Evolutionary conservation across 2,888 invertebrate species (phyloP).

Genomic region (Dioctria linearis): DNA sequence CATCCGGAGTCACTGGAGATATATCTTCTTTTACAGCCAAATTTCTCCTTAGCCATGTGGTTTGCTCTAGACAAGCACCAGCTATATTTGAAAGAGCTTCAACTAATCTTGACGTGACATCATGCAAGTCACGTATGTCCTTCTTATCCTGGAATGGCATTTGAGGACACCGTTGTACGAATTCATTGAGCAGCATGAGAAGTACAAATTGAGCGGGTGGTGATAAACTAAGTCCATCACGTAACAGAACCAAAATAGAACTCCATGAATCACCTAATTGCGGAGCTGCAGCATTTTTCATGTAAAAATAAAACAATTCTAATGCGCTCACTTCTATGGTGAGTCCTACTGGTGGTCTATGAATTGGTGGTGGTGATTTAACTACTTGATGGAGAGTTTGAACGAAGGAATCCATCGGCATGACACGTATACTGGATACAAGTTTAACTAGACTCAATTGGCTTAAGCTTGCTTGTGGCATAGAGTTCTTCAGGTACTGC

Average conservation of each 20-base stretch:
- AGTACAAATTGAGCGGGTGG: conserved; percentile 86
- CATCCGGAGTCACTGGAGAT: conserved; percentile 70
- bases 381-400: conserved; percentile 87
- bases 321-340: conserved; percentile 85
- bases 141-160: conserved; percentile 83
- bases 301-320: conserved; percentile 85
- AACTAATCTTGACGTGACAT: conserved; percentile 81
- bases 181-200: conserved; percentile 85
- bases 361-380: conserved; percentile 80
- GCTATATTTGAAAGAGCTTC: conserved; percentile 88
- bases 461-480: conserved; percentile 76
- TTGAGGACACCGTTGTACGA: conserved; percentile 83
- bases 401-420: conserved; percentile 88
- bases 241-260: conserved; percentile 81
- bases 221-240: conserved; percentile 80
- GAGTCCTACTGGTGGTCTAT: conserved; percentile 74
- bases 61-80: conserved; percentile 91
- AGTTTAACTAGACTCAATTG: conserved; percentile 85
- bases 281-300: conserved; percentile 78
- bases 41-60: conserved; percentile 88
- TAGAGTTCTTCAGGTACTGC: conserved; percentile 67
- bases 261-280: conserved; percentile 86
- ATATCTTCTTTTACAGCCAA: conserved; percentile 82
- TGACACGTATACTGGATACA: conserved; percentile 84
- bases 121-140: conserved; percentile 85